These are phyloP conservation scores for Mya arenaria DNA, from an alignment of 1,140 invertebrate genomes.

Conservation along the genomic window DNA sequence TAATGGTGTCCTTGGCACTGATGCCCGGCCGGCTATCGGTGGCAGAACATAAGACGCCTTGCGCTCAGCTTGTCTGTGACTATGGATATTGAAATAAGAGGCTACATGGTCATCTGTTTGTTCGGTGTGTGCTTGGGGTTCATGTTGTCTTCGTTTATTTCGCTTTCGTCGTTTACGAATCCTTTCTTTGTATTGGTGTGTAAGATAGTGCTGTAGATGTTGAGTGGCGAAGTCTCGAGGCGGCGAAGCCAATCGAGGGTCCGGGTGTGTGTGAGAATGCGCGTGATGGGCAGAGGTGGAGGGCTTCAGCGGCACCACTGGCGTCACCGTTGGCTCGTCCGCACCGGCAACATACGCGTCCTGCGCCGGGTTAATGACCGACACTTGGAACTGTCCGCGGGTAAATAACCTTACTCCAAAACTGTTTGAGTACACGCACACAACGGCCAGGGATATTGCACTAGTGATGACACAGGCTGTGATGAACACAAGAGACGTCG, in stretches of 20 bases:
- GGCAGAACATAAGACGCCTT: conserved; percentile 11
- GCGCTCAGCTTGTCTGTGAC: not conserved
- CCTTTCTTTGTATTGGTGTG: conserved; percentile 40
- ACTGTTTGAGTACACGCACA: conserved; percentile 23
- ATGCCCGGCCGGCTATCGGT: not conserved
- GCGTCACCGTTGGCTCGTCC: not conserved
- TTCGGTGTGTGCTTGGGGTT: not conserved
- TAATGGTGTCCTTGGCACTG: not conserved
- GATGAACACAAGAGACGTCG: conserved; percentile 30
- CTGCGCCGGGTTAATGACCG: not conserved
- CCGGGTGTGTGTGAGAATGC: not conserved
- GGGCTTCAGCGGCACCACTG: not conserved
- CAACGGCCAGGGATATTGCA: conserved; percentile 24
- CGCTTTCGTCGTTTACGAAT: conserved; percentile 21
- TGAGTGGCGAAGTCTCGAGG: not conserved
- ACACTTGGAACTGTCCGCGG: conserved; percentile 21
- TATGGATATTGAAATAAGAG: no score
- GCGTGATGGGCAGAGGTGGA: not conserved
- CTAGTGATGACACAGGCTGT: not conserved
- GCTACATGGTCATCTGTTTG: no score
- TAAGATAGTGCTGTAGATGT: conserved; percentile 20
- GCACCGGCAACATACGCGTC: not conserved
- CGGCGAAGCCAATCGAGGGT: conserved; percentile 15
- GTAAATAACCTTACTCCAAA: conserved; percentile 17
- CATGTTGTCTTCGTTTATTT: conserved; percentile 3